Base-by-base conservation (phyloP, 2,113 vertebrate genomes). In the Corydoras sp. region DNA sequence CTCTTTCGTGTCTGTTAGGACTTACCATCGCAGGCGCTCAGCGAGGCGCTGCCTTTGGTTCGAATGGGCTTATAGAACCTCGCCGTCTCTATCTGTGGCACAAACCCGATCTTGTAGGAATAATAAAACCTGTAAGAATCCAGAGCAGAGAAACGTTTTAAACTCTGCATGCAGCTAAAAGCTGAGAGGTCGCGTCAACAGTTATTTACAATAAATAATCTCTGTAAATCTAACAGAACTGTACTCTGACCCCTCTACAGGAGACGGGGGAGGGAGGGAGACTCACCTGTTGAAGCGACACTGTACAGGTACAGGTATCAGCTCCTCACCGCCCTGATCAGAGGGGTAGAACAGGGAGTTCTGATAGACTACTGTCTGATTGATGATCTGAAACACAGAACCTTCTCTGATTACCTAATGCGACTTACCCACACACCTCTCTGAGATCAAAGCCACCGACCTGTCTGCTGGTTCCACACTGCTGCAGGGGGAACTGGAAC, bases 231-330 rank as follows among this genome's bases (percentile, higher is more conserved):
- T 24, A 24, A 24, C 18, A 24, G 18, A 24, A 24, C 18, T 24
- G 18, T 24, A n/a, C 18, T 1, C 18, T 24, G 18, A 24, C 18
- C 18, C 18, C 18, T 24, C 18, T 24, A 24, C 18, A 24, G 18
- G 18, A 24, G 18, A 24, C 18, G 2, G 18, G 18, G 18, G 18
- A 24, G 18, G 18, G 18, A 24, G 18, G 1, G 3, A 7, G 32
- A 65, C 77, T 79, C 71, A 88, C 89, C 85, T 83, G 81, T 86
- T 87, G 56, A 83, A 90, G 62, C 76, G 81, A 76, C 89, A 89
- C 3, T 74, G 43, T 4, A 89, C 74, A 4, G 78, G 75, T 9
- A 86, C 12, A 0, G 1, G 65, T 72, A 88, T n/a, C 82, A 60
- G 0, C 83, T 83, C 70, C 82, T 76, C 82, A 15, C 82, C 18